These are phyloP conservation scores for Huso huso DNA, from an alignment of 2,797 vertebrate genomes.

Conservation along the genomic window DNA sequence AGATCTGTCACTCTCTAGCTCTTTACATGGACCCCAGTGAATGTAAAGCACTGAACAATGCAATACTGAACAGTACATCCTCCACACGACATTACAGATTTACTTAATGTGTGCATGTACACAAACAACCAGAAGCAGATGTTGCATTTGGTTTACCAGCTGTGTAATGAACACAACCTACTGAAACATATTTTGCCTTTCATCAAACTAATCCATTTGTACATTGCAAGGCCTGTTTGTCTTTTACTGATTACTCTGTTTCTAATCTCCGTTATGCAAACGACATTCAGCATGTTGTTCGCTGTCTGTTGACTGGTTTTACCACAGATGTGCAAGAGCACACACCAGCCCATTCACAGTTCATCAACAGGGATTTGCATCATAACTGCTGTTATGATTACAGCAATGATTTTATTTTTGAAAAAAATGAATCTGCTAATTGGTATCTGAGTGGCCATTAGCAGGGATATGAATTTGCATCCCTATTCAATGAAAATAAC, in stretches of 20 bases:
- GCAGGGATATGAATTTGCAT: neutral
- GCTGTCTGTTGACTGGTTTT: neutral
- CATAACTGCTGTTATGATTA: conserved; percentile 2
- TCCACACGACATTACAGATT: no score
- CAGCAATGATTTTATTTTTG: neutral
- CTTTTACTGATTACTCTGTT: neutral
- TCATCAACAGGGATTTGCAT: neutral
- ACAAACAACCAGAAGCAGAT: conserved; percentile 1
- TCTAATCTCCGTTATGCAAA: neutral
- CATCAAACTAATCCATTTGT: neutral
- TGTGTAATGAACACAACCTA: neutral
- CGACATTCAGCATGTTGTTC: neutral
- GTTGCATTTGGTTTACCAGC: neutral
- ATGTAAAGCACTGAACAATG: no score
- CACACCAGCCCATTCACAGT: neutral
- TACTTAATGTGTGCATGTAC: neutral
- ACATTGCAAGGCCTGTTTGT: neutral
- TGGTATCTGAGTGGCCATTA: conserved; percentile 1
- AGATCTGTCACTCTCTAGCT: no score
- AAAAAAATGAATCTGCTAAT: conserved; percentile 2
- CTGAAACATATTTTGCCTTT: neutral
- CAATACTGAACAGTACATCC: no score
- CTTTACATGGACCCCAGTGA: no score
- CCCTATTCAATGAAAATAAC: no score
- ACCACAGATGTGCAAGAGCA: neutral